Percentiles rank a stretch among this genome's conserved stretches.
Conservation (phyloP, 1,140 invertebrate species). For the Drosophila virilis region DNA sequence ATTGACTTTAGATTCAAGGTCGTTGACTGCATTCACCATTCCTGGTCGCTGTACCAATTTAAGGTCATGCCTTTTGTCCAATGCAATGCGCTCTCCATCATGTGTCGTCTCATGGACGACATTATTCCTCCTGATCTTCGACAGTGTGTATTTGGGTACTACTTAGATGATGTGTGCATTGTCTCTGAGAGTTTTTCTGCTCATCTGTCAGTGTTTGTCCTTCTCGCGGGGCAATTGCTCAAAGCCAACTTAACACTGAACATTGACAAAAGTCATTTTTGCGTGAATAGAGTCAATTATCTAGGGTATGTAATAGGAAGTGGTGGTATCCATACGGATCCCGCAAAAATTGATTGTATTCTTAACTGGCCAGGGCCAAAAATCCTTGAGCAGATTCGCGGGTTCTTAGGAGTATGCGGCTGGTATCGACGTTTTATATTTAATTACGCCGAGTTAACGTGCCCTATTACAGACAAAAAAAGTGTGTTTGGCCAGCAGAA, state of each 20-base stretch:
- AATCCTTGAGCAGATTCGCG: slow-evolving; percentile 17
- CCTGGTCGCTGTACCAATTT: too few species aligned
- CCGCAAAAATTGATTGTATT: background rate
- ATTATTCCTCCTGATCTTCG: too few species aligned
- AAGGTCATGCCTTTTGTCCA: too few species aligned
- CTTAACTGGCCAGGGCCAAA: background rate
- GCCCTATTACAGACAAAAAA: background rate
- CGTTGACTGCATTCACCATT: too few species aligned
- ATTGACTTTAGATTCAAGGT: too few species aligned
- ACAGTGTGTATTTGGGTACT: too few species aligned
- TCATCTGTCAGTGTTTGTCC: slow-evolving; percentile 13
- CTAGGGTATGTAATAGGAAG: slow-evolving; percentile 18
- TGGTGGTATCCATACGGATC: too few species aligned
- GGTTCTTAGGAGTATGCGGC: slow-evolving; percentile 12
- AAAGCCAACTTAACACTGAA: slow-evolving; percentile 2
- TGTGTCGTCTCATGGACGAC: too few species aligned
- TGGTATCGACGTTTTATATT: slow-evolving; percentile 24
- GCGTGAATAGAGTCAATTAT: slow-evolving; percentile 25
- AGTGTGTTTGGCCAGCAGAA: background rate
- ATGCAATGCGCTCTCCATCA: too few species aligned
- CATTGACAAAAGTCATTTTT: slow-evolving; percentile 22
- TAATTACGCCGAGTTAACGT: background rate
- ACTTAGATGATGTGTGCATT: background rate
- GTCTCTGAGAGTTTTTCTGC: background rate
- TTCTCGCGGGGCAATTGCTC: slow-evolving; percentile 1